Evolutionary conservation across 2,113 vertebrate genomes (phyloP).

Genomic region (Saguinus midas): DNA sequence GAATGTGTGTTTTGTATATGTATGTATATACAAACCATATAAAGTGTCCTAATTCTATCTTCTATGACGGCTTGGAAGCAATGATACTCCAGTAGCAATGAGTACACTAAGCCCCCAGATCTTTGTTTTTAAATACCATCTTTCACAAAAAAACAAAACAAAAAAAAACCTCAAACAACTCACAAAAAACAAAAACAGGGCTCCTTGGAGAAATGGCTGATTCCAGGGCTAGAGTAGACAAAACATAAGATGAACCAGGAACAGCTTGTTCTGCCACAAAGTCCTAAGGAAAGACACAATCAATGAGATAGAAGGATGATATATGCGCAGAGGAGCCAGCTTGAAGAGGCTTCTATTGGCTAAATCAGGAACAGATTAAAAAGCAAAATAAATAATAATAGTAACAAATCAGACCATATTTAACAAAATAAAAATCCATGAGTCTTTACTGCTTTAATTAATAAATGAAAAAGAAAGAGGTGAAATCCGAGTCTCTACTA

Average conservation of each 20-base stretch:
- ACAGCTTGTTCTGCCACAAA: slow-evolving; percentile 51
- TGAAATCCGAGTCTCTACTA: too few relatives aligned
- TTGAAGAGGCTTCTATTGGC: not conserved
- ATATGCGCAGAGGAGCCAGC: not conserved
- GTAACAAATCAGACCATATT: slow-evolving; percentile 19
- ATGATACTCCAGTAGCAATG: not conserved
- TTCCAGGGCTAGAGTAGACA: slow-evolving; percentile 42
- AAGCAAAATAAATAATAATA: slow-evolving; percentile 27
- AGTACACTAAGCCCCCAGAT: not conserved
- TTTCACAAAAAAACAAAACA: slow-evolving; percentile 17
- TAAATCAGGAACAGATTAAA: slow-evolving; percentile 3
- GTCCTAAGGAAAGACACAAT: slow-evolving; percentile 29
- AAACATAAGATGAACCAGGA: slow-evolving; percentile 60
- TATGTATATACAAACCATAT: not conserved
- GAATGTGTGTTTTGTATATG: not conserved
- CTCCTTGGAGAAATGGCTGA: slow-evolving; percentile 37
- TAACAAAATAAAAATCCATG: slow-evolving; percentile 31
- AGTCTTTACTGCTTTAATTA: not conserved
- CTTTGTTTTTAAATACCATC: slow-evolving; percentile 48
- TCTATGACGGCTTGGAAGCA: not conserved
- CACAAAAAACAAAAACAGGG: slow-evolving; percentile 5
- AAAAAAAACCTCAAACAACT: too few relatives aligned
- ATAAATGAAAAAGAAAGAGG: not conserved
- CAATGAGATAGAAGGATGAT: slow-evolving; percentile 8
- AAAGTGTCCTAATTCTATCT: not conserved